These are phyloP conservation scores for Anoncus sp. DNA, from an alignment of 2,888 invertebrate species.

Conservation along the genomic window DNA sequence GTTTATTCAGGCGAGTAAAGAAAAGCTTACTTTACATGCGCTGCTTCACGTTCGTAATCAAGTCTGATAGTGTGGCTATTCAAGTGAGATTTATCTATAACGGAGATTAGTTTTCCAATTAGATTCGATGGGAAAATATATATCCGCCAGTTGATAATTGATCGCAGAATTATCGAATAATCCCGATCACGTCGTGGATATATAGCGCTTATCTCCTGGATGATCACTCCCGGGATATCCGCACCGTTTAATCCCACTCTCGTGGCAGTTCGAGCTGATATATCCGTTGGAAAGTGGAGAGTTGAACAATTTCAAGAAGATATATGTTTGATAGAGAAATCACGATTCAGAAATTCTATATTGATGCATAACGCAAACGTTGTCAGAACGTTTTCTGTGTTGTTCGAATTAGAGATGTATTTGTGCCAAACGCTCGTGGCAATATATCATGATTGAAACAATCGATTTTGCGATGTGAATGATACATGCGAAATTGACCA, in stretches of 20 bases:
- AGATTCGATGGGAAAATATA: constrained; percentile 26
- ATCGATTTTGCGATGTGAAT: constrained; percentile 12
- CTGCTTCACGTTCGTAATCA: constrained; percentile 37
- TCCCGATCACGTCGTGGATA: constrained; percentile 10
- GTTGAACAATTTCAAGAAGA: background rate
- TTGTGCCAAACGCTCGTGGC: background rate
- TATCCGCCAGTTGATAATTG: constrained; percentile 23
- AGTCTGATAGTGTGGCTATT: constrained; percentile 7
- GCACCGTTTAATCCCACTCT: background rate
- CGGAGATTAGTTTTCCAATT: constrained; percentile 37
- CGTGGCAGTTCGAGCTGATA: background rate
- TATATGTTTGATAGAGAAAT: background rate
- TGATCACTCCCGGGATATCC: background rate
- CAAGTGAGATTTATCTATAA: constrained; percentile 21
- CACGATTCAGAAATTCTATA: background rate
- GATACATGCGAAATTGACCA: constrained; percentile 11
- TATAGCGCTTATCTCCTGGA: background rate
- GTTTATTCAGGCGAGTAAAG: constrained; percentile 15
- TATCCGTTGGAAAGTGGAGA: background rate
- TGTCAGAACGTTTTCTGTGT: background rate
- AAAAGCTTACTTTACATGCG: constrained; percentile 22
- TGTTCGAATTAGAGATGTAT: background rate
- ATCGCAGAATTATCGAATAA: constrained; percentile 14
- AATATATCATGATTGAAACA: constrained; percentile 3
- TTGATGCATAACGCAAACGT: background rate